Evolutionary conservation across 2,113 vertebrate genomes (phyloP).

Genomic region (Chrysochloris asiatica): DNA sequence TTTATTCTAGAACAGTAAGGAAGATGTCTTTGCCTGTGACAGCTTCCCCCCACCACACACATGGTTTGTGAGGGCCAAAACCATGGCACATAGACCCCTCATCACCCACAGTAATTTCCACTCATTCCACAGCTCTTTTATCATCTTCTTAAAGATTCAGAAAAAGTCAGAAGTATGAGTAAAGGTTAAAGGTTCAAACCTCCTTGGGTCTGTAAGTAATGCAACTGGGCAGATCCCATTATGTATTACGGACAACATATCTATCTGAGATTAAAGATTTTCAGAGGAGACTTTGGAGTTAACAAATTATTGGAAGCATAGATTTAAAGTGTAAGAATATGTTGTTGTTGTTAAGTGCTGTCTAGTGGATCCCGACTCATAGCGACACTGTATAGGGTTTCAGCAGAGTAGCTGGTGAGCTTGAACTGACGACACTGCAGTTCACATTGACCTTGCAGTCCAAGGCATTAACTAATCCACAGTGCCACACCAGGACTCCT

Average conservation of each 20-base stretch:
- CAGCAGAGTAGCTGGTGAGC: too few species aligned
- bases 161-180: background rate
- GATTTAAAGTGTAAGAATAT: too few species aligned
- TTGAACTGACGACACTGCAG: too few species aligned
- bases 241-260: background rate
- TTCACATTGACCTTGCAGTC: too few species aligned
- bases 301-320: background rate
- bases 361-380: too few species aligned
- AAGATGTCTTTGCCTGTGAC: background rate
- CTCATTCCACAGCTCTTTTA: background rate
- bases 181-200: background rate
- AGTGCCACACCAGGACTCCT: too few species aligned
- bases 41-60: background rate
- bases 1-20: background rate
- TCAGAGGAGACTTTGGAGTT: background rate
- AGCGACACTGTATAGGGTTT: too few species aligned
- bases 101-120: background rate
- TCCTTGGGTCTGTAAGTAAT: background rate
- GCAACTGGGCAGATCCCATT: background rate
- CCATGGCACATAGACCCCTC: fast-evolving
- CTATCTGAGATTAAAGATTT: background rate
- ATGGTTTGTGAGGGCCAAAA: background rate
- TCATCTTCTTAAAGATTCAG: background rate
- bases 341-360: too few species aligned
- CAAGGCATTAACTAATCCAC: too few species aligned